Evolutionary conservation across 2,888 invertebrate genomes (phyloP).

Genomic region (Zhuqinia jingwanae): DNA sequence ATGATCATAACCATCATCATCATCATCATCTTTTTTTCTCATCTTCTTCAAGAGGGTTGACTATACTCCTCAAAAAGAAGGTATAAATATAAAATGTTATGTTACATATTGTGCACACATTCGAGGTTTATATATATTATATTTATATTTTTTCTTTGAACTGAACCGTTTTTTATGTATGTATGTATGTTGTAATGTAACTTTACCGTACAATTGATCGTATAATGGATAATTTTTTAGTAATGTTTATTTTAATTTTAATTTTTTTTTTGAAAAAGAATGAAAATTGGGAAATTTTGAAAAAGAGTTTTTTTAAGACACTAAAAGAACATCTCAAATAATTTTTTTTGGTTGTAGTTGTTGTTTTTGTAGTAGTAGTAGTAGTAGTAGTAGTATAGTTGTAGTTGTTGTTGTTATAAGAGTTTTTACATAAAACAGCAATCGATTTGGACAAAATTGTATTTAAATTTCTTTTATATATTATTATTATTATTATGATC

Average conservation of each 20-base stretch:
- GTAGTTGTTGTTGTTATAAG: slow-evolving; percentile 9
- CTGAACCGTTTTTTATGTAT: too few relatives aligned
- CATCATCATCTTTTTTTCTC: too few relatives aligned
- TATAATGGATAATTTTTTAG: background rate
- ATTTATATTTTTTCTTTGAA: background rate
- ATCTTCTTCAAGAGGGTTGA: too few relatives aligned
- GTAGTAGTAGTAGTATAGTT: too few relatives aligned
- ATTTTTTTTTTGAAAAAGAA: slow-evolving; percentile 11
- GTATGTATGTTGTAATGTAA: too few relatives aligned
- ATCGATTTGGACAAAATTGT: too few relatives aligned
- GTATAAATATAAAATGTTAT: background rate
- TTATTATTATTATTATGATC: too few relatives aligned
- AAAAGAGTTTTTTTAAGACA: slow-evolving; percentile 37
- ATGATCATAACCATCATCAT: background rate
- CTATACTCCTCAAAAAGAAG: background rate
- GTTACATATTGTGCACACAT: background rate
- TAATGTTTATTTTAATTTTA: slow-evolving; percentile 20
- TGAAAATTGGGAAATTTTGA: slow-evolving; percentile 20
- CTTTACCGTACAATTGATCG: too few relatives aligned
- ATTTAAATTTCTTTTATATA: too few relatives aligned
- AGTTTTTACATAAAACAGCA: background rate
- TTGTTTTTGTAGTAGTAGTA: background rate
- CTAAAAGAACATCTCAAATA: slow-evolving; percentile 41
- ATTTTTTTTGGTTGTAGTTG: background rate
- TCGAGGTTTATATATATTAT: background rate